These are phyloP conservation scores for Semicossyphus pulcher DNA, from an alignment of 2,113 vertebrate genomes.

Conservation along the genomic window DNA sequence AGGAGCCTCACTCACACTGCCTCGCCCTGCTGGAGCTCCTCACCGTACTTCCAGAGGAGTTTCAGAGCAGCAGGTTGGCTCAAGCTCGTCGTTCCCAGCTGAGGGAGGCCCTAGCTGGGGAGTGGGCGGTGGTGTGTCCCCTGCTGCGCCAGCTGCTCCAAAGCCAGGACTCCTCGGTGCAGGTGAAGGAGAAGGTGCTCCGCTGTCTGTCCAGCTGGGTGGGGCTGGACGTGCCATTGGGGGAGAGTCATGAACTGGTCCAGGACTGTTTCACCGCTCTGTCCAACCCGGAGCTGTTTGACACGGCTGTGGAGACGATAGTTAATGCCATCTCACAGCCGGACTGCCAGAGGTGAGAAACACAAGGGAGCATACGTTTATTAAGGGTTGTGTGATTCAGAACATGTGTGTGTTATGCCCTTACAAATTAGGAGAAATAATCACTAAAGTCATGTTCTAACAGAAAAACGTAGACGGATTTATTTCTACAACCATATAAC, in stretches of 20 bases:
- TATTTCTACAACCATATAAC: no score
- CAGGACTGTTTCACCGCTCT: slow-evolving; percentile 90
- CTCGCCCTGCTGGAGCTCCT: slow-evolving; percentile 93
- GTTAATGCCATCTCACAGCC: slow-evolving; percentile 94
- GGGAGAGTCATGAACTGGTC: slow-evolving; percentile 91
- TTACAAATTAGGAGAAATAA: no score
- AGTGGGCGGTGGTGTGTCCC: slow-evolving; percentile 90
- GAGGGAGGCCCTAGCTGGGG: slow-evolving; percentile 87
- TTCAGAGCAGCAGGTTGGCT: slow-evolving; percentile 92
- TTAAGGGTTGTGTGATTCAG: background rate
- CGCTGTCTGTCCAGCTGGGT: slow-evolving; percentile 96
- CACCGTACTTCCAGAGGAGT: slow-evolving; percentile 95
- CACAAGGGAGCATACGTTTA: background rate
- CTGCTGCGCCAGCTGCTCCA: slow-evolving; percentile 93
- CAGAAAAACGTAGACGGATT: no score
- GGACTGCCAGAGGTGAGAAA: slow-evolving; percentile 93
- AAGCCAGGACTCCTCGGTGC: slow-evolving; percentile 87
- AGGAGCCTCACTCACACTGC: slow-evolving; percentile 84
- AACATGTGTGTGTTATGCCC: no score
- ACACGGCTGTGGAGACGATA: slow-evolving; percentile 94
- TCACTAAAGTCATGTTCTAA: no score
- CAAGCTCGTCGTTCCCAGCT: slow-evolving; percentile 90
- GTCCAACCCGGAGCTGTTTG: slow-evolving; percentile 92
- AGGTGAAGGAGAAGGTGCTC: slow-evolving; percentile 88
- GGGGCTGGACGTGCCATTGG: slow-evolving; percentile 89